Evolutionary conservation across 2,888 invertebrate species (phyloP), one percentile per base, ranked within the genome.

Genomic region (Stenurella melanura): DNA sequence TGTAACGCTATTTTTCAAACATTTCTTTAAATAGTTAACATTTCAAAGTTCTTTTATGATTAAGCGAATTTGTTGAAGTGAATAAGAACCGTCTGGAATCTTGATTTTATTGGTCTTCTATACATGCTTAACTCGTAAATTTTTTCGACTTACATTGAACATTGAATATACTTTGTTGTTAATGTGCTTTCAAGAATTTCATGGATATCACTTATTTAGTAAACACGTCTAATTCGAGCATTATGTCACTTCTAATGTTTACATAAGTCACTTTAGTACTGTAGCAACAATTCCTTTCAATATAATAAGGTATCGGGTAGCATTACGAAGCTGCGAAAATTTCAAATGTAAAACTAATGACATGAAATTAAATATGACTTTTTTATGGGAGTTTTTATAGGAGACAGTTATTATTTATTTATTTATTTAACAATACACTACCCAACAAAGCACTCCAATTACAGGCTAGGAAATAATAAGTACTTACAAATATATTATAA

Each of bases 1-100:
- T 60, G 70, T 60, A 70, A 60, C 60, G 70, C 70, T 61, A 42
- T 42, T 70, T 70, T 38, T 70, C 60, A 70, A 60, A 60, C 26
- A 19, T 68, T 57, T 69, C 69, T 69, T 69, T 69, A 58, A 70
- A 70, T 60, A 60, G 42, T 42, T 70, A 50, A 58, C 60, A 60
- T 70, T 70, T 18, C 30, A 58, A 21, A 38, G 42, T 12, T 38
- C 58, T 30, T 58, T 70, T 60, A 70, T 38, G 60, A 26, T 50
- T 38, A 9, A 58, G 70, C 42, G n/a, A 70, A 60, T 70, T 70
- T 70, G 42, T 61, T 42, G 68, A 26, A 56, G 11, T 30, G 34
- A 69, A 57, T 60, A 70, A 70, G 60, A 70, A 60, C 11, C 18
- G 42, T 61, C 70, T 70, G 60, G 56, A 60, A 60, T 42, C 61